phyloP scores from a whole-genome alignment of 2,888 invertebrate genomes.

The Pollenia angustigena region DNA sequence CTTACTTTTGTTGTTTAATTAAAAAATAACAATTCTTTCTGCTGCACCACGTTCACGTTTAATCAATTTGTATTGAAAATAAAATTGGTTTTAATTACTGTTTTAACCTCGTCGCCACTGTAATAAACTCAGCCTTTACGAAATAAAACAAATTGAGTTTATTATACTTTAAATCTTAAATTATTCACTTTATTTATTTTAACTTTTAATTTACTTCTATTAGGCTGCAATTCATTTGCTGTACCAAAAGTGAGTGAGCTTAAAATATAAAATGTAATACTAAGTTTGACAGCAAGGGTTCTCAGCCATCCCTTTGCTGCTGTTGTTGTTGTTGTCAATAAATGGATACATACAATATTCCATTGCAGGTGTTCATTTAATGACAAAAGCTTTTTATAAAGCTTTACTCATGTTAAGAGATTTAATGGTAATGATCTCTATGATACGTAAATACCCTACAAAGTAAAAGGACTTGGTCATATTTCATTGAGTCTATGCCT shows the following conservation, averaged over 20 bases:
- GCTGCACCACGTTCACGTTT: conserved; percentile 15
- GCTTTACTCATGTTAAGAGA: conserved; percentile 3
- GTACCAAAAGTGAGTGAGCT: conserved; percentile 1
- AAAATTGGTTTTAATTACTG: conserved; percentile 14
- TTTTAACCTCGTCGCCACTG: conserved; percentile 67
- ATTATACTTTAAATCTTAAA: neutral
- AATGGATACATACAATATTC: neutral
- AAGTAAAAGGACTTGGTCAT: no score
- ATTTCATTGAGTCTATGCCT: no score
- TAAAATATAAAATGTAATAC: neutral
- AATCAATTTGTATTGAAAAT: neutral
- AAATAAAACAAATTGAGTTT: neutral
- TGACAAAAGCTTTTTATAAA: neutral
- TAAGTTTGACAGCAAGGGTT: neutral
- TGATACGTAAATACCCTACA: conserved; percentile 42
- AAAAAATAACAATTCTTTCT: conserved; percentile 16
- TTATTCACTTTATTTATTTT: neutral
- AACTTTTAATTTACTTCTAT: neutral
- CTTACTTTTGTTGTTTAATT: conserved; percentile 1
- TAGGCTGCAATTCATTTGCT: neutral
- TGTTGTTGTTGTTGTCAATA: neutral
- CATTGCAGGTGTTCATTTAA: no score
- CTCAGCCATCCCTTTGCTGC: neutral
- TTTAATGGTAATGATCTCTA: neutral
- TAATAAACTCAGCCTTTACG: conserved; percentile 36